These are phyloP conservation scores for Perodicticus potto DNA, from an alignment of 2,797 vertebrate genomes.

Conservation along the genomic window DNA sequence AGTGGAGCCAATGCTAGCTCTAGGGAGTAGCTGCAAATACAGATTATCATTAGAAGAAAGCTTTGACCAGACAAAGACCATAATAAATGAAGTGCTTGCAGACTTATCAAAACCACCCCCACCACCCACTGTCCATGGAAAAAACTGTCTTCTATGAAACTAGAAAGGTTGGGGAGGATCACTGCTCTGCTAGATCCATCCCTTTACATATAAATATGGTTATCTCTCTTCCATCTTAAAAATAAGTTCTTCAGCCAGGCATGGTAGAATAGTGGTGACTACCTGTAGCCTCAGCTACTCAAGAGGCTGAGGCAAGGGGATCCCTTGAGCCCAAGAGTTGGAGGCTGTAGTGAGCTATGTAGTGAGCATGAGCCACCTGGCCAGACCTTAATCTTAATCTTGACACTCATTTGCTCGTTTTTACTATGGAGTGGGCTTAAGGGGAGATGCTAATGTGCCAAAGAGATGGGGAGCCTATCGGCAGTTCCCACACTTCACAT, in stretches of 20 bases:
- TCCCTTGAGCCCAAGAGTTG: neutral
- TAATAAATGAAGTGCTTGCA: no score
- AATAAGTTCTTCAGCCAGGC: neutral
- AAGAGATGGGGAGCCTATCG: neutral
- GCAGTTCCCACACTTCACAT: conserved; percentile 47
- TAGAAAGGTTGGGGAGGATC: no score
- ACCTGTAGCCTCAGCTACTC: neutral
- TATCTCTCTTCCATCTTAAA: neutral
- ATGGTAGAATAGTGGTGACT: neutral
- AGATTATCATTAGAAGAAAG: no score
- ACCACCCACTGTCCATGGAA: no score
- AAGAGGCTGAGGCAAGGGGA: neutral
- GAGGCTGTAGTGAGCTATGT: neutral
- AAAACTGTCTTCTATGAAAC: no score
- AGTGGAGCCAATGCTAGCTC: no score
- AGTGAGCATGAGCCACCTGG: no score
- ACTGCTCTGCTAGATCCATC: neutral
- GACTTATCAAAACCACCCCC: no score
- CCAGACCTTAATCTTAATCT: neutral
- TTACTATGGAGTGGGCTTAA: neutral
- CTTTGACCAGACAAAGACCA: no score
- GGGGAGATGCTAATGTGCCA: neutral
- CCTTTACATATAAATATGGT: neutral
- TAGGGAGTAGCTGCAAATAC: no score
- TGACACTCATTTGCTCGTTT: neutral